Conservation (phyloP, 2,888 invertebrate species). For the Mesodorylaimus sp. region DNA sequence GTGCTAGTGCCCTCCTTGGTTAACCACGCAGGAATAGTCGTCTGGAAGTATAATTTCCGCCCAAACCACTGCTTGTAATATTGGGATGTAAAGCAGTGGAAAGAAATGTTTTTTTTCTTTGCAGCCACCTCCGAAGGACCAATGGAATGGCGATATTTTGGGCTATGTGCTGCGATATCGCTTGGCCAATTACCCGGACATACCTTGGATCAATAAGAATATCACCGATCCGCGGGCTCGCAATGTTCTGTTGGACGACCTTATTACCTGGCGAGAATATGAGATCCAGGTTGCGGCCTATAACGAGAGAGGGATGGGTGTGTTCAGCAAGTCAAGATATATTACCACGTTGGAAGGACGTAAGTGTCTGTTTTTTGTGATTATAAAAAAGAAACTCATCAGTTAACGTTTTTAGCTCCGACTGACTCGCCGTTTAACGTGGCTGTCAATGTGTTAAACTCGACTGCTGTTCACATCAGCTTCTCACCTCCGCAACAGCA, state of each 20-base stretch:
- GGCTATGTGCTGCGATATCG: conserved; percentile 82
- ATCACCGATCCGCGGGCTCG: conserved; percentile 71
- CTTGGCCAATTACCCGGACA: conserved; percentile 67
- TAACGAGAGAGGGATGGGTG: conserved; percentile 85
- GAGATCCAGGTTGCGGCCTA: conserved; percentile 63
- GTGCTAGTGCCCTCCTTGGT: too few relatives aligned
- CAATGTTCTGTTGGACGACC: conserved; percentile 68
- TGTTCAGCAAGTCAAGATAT: conserved; percentile 68
- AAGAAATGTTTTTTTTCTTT: too few relatives aligned
- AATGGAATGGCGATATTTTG: conserved; percentile 78
- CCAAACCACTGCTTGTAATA: too few relatives aligned
- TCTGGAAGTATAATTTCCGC: too few relatives aligned
- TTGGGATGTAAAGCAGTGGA: too few relatives aligned
- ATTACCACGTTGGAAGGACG: conserved; percentile 86
- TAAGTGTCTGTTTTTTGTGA: conserved; percentile 16
- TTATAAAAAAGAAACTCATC: neutral
- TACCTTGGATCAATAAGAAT: conserved; percentile 75
- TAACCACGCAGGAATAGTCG: too few relatives aligned
- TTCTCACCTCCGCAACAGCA: conserved; percentile 97
- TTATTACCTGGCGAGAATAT: conserved; percentile 95
- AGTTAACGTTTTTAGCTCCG: conserved; percentile 43
- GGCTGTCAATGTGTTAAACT: conserved; percentile 56
- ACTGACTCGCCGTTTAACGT: conserved; percentile 74
- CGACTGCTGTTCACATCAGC: conserved; percentile 59
- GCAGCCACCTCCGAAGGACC: conserved; percentile 74